A percentile compares a stretch with the other conserved stretches of the same genome.
These are phyloP conservation scores for Cyphomyrmex costatus DNA, from an alignment of 1,140 invertebrate genomes.

Conservation along the genomic window DNA sequence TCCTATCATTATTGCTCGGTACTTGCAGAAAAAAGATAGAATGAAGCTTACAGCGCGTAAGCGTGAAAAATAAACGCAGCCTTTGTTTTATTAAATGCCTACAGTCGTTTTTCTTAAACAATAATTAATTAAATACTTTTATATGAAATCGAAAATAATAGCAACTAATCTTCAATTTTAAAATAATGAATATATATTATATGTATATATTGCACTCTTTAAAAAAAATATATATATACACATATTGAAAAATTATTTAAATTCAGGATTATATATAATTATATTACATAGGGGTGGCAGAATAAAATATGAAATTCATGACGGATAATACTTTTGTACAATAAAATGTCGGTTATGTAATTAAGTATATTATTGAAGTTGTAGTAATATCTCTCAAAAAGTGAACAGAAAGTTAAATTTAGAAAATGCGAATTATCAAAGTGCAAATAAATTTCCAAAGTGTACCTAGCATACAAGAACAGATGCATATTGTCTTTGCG, in stretches of 20 bases:
- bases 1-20: no score
- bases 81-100: constrained; percentile 61
- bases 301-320: background rate
- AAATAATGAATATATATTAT: background rate
- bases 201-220: background rate
- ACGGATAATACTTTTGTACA: background rate
- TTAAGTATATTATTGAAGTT: background rate
- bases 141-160: background rate
- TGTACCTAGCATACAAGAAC: background rate
- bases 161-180: background rate
- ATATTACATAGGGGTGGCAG: background rate
- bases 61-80: no score
- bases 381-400: constrained; percentile 17
- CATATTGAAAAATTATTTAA: background rate
- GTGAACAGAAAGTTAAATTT: background rate
- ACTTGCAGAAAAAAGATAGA: no score
- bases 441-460: background rate
- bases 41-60: no score
- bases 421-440: background rate
- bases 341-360: background rate
- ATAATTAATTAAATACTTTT: background rate
- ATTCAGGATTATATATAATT: background rate
- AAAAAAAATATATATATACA: background rate
- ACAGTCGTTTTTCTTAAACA: constrained; percentile 2
- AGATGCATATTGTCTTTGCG: constrained; percentile 34